Conservation (phyloP, 2,888 invertebrate genomes). For the Dolomedes plantarius region DNA sequence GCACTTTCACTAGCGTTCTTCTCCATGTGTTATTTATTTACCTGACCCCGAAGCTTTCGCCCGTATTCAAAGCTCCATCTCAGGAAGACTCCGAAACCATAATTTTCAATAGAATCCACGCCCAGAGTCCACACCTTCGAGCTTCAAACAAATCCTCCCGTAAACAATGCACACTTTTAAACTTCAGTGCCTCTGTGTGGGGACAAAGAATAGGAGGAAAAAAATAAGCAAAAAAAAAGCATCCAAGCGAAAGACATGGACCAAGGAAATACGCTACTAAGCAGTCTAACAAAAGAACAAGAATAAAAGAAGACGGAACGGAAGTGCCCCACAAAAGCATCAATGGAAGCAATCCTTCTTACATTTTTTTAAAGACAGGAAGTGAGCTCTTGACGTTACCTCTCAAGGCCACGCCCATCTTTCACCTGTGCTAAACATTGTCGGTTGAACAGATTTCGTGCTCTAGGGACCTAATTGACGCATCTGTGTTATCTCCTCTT, state of each 20-base stretch:
- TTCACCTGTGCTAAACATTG: not conserved
- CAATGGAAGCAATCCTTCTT: conserved; percentile 2
- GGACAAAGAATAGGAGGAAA: not conserved
- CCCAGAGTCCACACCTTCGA: not conserved
- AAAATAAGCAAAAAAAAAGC: too few species aligned
- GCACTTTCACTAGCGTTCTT: too few species aligned
- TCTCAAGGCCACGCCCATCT: conserved; percentile 7
- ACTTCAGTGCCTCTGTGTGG: not conserved
- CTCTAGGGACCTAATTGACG: too few species aligned
- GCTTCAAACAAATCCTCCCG: not conserved
- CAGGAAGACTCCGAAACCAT: not conserved
- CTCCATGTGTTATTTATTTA: too few species aligned
- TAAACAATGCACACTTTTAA: not conserved
- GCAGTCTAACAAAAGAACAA: not conserved
- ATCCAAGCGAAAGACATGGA: too few species aligned
- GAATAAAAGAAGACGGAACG: conserved; percentile 3
- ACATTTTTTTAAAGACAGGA: conserved; percentile 14
- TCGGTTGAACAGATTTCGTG: too few species aligned
- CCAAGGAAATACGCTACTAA: not conserved
- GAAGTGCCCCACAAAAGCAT: conserved; percentile 40
- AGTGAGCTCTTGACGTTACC: conserved; percentile 3
- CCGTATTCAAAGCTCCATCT: too few species aligned
- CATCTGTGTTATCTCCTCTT: too few species aligned
- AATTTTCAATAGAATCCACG: not conserved
- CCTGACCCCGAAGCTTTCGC: too few species aligned